Base-by-base conservation (phyloP, 2,113 vertebrate species). In the Fregetta grallaria region DNA sequence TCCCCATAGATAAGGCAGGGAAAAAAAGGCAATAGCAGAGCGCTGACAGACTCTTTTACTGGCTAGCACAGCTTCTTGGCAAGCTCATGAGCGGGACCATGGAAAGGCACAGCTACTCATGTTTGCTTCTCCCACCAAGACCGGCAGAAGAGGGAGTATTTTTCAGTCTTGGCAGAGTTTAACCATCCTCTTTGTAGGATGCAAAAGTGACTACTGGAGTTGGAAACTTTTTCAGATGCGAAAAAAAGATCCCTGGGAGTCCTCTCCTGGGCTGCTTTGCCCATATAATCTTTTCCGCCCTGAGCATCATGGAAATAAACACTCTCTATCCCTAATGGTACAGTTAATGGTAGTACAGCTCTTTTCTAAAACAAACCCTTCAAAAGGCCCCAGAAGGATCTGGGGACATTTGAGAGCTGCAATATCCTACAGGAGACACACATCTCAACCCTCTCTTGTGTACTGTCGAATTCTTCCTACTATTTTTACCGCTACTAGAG, bases 291-390 rank as follows among this genome's bases (percentile, higher is more conserved):
- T 86, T 82, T 88, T 92, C 93, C 22, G 3, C 58, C 70, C 76
- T 32, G 40, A 75, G 86, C 80, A 91, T 49, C 4, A 0, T 30
- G 86, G 91, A 96, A 94, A 95, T 80, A 94, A 96, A 94, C 56
- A 49, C 68, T 82, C 93, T 40, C 72, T 72, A 52, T 93, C 72
- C 92, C 86, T 93, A 87, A 91, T 23, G 91, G 92, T 58, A 68
- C 76, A 59, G 88, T 90, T 93, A 96, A 86, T 3, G 8, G 22
- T 26, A 88, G 83, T 68, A 81, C 44, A 89, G 73, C 72, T 77
- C 19, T 7, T 81, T 92, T 96, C 91, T 91, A 94, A 96, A 95
- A 97, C 92, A 97, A 94, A 89, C 88, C 86, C 88, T 97, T 78
- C 10, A 2, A 75, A 91, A 97, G 73, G 92, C 92, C 91, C 88